These are phyloP conservation scores for Mormyrus iriodes DNA, from an alignment of 2,113 vertebrate genomes.

Conservation along the genomic window DNA sequence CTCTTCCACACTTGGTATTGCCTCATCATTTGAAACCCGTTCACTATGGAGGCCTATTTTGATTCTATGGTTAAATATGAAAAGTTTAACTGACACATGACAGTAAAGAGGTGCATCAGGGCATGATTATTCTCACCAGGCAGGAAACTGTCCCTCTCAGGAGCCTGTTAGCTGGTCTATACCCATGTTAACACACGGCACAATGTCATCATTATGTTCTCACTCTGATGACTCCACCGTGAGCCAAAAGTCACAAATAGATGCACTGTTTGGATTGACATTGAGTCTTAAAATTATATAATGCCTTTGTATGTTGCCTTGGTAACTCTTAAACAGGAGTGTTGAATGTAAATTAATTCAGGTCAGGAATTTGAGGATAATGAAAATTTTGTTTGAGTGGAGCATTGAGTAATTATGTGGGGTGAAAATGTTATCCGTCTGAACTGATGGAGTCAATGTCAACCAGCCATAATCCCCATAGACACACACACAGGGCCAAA, in stretches of 20 bases:
- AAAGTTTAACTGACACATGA: neutral
- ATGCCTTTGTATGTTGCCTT: neutral
- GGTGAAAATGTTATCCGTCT: neutral
- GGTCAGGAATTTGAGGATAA: neutral
- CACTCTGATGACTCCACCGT: neutral
- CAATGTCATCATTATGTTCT: neutral
- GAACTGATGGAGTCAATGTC: neutral
- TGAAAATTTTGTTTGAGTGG: neutral
- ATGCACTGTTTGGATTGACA: neutral
- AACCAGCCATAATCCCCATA: neutral
- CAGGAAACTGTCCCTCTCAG: neutral
- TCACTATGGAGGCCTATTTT: neutral
- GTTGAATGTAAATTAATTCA: conserved; percentile 2
- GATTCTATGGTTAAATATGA: neutral
- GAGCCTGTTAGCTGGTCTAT: neutral
- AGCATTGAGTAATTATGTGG: neutral
- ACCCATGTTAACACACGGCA: neutral
- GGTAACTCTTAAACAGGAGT: neutral
- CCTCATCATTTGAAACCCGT: neutral
- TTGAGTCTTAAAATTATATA: neutral
- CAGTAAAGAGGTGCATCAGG: neutral
- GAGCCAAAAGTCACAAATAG: neutral
- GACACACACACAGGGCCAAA: neutral
- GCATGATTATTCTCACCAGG: neutral
- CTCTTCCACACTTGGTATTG: neutral